A percentile compares a stretch with the other conserved stretches of the same genome.
Evolutionary conservation across 2,113 vertebrate genomes (phyloP).

Genomic region (Lycaon pictus): DNA sequence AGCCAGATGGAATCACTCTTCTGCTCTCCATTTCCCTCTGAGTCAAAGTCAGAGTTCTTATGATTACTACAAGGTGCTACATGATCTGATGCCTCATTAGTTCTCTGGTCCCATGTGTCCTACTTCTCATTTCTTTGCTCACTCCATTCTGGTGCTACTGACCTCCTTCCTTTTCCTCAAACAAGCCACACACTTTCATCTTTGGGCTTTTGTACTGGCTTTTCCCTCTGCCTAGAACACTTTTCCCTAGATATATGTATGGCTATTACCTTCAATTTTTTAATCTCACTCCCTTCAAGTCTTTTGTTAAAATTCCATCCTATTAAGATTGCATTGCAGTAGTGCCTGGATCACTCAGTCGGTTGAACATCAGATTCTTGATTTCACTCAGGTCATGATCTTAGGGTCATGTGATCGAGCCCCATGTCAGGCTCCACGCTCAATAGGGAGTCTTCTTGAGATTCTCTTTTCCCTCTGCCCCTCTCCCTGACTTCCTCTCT

Average conservation of each 20-base stretch:
- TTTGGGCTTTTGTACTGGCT: neutral
- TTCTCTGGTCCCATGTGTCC: neutral
- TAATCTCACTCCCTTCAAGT: neutral
- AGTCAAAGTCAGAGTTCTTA: neutral
- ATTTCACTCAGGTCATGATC: neutral
- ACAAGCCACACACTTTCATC: neutral
- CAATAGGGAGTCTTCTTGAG: neutral
- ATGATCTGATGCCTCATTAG: neutral
- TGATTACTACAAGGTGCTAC: neutral
- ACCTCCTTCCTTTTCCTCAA: neutral
- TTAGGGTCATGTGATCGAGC: neutral
- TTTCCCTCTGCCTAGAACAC: neutral
- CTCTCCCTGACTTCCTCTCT: too few species aligned
- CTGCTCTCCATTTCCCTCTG: neutral
- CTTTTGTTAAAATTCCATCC: constrained; percentile 41
- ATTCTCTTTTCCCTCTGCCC: neutral
- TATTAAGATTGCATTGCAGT: neutral
- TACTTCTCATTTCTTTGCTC: neutral
- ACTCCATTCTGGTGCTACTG: neutral
- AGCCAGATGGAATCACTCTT: neutral
- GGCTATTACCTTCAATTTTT: neutral
- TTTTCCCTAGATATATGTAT: neutral
- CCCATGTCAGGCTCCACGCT: neutral
- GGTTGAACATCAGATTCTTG: neutral
- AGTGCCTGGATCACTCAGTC: neutral